phyloP scores from a whole-genome alignment of 1,140 invertebrate genomes.

The Aricia agestis region DNA sequence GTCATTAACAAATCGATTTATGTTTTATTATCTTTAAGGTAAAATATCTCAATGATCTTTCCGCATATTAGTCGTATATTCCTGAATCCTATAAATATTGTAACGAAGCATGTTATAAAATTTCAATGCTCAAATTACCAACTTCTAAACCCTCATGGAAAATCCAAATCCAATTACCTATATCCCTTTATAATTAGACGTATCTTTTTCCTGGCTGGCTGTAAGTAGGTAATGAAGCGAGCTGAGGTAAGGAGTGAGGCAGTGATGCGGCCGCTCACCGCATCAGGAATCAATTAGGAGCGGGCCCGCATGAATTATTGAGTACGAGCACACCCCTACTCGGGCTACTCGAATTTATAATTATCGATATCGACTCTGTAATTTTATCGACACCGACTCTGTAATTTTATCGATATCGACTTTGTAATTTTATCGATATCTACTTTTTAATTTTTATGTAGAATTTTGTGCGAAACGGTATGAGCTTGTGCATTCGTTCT shows the following conservation, averaged over 20 bases:
- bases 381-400: background rate
- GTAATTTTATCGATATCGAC: background rate
- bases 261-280: constrained; percentile 68
- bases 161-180: too few relatives aligned
- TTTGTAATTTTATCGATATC: background rate
- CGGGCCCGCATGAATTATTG: constrained; percentile 72
- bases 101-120: too few relatives aligned
- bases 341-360: constrained; percentile 40
- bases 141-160: too few relatives aligned
- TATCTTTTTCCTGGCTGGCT: constrained; percentile 28
- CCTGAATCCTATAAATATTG: too few relatives aligned
- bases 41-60: too few relatives aligned
- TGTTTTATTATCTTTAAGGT: too few relatives aligned
- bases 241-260: constrained; percentile 51
- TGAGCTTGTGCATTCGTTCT: too few relatives aligned
- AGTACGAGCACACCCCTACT: constrained; percentile 40
- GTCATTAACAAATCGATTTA: too few relatives aligned
- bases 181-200: constrained; percentile 21
- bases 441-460: background rate
- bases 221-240: constrained; percentile 64
- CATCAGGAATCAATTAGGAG: constrained; percentile 73
- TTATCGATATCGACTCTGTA: background rate
- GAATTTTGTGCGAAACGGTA: too few relatives aligned
- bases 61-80: too few relatives aligned
- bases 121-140: too few relatives aligned